Evolutionary conservation across 1,140 invertebrate species (phyloP), one percentile per base, ranked within the genome.

Genomic region (Scaptomyza graminum): DNA sequence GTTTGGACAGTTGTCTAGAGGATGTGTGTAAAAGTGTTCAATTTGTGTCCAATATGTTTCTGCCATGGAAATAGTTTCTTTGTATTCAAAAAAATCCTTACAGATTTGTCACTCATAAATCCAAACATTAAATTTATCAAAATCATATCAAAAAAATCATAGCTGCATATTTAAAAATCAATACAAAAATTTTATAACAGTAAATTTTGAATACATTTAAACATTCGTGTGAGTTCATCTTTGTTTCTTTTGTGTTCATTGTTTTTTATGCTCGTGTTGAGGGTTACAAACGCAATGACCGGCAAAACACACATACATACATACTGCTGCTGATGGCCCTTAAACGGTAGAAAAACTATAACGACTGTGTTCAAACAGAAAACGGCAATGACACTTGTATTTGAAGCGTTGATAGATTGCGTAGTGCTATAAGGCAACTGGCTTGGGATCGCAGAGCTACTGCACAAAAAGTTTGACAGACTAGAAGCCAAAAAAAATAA

Each of bases 241-340:
- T 41, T 18, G 15, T 60, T 50, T 43, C 18, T 12, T 12, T 51
- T 60, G 44, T 43, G 28, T 15, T 12, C 44, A 46, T 60, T 46
- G 51, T 28, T 72, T 37, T 39, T 1, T 22, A 39, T 55, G 54
- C 34, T 47, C 15, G 55, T 79, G 71, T 43, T 63, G 34, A 49
- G 72, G 76, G 72, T 80, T 73, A 76, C 72, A 76, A 63, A 62
- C 71, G 57, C 72, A 80, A 67, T 75, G 79, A 75, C 79, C 75
- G 74, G 65, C 83, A 78, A 72, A 75, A 75, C 67, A 80, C 61
- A 66, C 64, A 59, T 34, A 34, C 31, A 34, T 9, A 34, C 28
- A 31, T 5, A 31, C 5, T 28, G n/a, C n/a, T 34, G 31, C 31
- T 25, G 47, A 56, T 56, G 43, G n/a, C 51, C 46, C 44, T 57